Conservation (phyloP, 2,888 invertebrate genomes). For the Philaethria dido region DNA sequence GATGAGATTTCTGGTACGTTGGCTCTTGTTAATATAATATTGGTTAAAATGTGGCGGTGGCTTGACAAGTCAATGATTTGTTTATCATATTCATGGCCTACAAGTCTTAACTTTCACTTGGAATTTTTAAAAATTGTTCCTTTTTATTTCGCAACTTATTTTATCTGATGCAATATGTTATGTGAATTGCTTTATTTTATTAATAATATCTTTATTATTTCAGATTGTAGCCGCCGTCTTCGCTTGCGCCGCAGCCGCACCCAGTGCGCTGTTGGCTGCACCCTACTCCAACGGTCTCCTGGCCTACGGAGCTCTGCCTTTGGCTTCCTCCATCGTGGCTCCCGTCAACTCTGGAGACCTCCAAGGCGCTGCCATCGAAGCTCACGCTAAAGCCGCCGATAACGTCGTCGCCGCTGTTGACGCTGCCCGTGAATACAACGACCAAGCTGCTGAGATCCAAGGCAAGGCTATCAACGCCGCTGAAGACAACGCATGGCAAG, state of each 20-base stretch:
- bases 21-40: not conserved
- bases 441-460: slow-evolving; percentile 19
- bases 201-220: not conserved
- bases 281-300: slow-evolving; percentile 15
- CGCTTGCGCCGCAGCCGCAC: slow-evolving; percentile 23
- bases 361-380: slow-evolving; percentile 15
- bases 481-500: slow-evolving; percentile 19
- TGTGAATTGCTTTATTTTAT: not conserved
- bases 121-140: not conserved
- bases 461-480: slow-evolving; percentile 13
- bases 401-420: slow-evolving; percentile 9
- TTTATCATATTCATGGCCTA: not conserved
- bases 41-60: not conserved
- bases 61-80: not conserved
- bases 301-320: slow-evolving; percentile 16
- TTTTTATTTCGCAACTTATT: not conserved
- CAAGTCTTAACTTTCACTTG: not conserved
- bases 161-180: slow-evolving; percentile 11
- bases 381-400: not conserved
- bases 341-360: slow-evolving; percentile 22
- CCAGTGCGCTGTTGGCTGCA: slow-evolving; percentile 18
- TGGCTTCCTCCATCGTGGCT: slow-evolving; percentile 17
- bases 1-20: slow-evolving; percentile 26
- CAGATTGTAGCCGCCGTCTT: slow-evolving; percentile 25
- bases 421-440: slow-evolving; percentile 1